These are phyloP conservation scores for Potamarius usumacintae DNA, from an alignment of 2,113 vertebrate genomes.

Conservation along the genomic window DNA sequence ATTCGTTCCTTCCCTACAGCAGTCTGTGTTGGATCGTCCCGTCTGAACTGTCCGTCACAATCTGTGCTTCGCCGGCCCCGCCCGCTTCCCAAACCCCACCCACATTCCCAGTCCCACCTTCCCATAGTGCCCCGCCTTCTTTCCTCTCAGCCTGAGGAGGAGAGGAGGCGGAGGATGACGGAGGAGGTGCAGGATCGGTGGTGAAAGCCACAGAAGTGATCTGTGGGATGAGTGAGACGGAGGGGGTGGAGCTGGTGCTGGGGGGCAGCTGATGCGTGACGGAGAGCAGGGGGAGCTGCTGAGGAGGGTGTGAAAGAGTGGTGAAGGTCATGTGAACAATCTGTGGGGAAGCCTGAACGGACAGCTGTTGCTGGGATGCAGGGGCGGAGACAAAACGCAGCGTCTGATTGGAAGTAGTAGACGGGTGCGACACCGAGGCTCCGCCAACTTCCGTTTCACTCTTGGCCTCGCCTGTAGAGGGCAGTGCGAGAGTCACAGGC, in stretches of 20 bases:
- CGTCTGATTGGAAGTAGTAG: slow-evolving; percentile 70
- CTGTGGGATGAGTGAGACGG: slow-evolving; percentile 58
- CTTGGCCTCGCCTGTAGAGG: slow-evolving; percentile 58
- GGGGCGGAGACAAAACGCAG: slow-evolving; percentile 69
- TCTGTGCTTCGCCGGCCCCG: slow-evolving; percentile 57
- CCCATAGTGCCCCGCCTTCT: slow-evolving; percentile 60
- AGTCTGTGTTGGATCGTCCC: slow-evolving; percentile 61
- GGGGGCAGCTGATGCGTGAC: slow-evolving; percentile 66
- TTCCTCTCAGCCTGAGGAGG: slow-evolving; percentile 63
- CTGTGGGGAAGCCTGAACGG: slow-evolving; percentile 64
- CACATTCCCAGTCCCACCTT: slow-evolving; percentile 49
- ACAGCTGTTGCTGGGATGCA: slow-evolving; percentile 69
- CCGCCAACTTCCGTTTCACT: neutral
- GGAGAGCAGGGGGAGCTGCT: slow-evolving; percentile 68
- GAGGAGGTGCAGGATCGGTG: slow-evolving; percentile 39
- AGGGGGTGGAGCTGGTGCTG: slow-evolving; percentile 50
- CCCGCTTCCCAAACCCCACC: slow-evolving; percentile 53
- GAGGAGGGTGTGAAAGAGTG: slow-evolving; percentile 54
- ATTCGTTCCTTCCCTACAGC: slow-evolving; percentile 54
- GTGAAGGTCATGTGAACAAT: slow-evolving; percentile 76
- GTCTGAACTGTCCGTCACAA: slow-evolving; percentile 56
- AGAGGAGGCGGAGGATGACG: slow-evolving; percentile 55
- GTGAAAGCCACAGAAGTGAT: slow-evolving; percentile 65
- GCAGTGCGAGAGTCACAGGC: slow-evolving; percentile 70
- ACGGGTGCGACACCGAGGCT: slow-evolving; percentile 58